Conservation (phyloP, 1,140 invertebrate species). For the Drosophila bipectinata region DNA sequence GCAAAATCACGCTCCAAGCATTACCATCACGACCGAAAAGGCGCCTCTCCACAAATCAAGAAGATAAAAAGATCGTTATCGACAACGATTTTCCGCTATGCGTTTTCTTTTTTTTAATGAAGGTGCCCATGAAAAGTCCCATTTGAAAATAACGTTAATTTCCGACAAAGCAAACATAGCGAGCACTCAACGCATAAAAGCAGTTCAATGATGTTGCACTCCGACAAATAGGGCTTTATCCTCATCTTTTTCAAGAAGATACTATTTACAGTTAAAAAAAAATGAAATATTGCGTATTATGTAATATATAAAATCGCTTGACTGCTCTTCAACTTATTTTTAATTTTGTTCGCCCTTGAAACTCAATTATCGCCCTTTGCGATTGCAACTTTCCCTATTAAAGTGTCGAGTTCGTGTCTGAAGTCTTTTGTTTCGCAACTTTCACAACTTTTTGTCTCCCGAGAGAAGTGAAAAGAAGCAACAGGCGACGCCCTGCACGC, state of each 20-base stretch:
- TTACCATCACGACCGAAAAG: slow-evolving; percentile 3
- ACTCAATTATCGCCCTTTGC: background rate
- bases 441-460: slow-evolving; percentile 24
- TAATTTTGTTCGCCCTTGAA: slow-evolving; percentile 24
- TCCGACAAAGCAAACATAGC: slow-evolving; percentile 6
- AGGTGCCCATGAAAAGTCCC: slow-evolving; percentile 40
- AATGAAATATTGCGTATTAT: no score
- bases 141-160: slow-evolving; percentile 11
- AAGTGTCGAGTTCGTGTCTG: slow-evolving; percentile 28
- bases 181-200: slow-evolving; percentile 21
- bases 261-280: background rate
- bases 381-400: slow-evolving; percentile 9
- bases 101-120: slow-evolving; percentile 4
- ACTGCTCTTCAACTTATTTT: slow-evolving; percentile 1
- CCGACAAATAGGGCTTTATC: slow-evolving; percentile 20
- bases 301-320: background rate
- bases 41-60: no score
- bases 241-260: slow-evolving; percentile 6
- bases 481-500: slow-evolving; percentile 43
- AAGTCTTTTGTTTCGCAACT: slow-evolving; percentile 49
- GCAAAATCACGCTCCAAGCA: slow-evolving; percentile 37
- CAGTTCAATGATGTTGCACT: slow-evolving; percentile 43
- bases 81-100: no score
- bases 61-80: no score
- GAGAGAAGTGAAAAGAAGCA: slow-evolving; percentile 9